These are phyloP conservation scores for Alectoris magna DNA, from an alignment of 2,797 vertebrate genomes.

Conservation along the genomic window DNA sequence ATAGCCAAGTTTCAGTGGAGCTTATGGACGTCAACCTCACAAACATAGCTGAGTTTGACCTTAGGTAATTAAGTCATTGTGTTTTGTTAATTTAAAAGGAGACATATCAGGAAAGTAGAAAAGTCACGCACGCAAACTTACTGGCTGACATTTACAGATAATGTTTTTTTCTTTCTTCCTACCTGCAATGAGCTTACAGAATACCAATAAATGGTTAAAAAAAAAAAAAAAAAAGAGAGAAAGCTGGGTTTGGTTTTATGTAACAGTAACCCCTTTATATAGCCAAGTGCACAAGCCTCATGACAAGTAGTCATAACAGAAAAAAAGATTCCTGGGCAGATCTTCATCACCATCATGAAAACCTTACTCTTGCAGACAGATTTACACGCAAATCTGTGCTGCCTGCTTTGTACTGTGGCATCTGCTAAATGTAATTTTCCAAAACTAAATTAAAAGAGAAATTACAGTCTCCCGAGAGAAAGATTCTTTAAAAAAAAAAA, in stretches of 20 bases:
- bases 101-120: neutral
- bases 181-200: neutral
- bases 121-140: neutral
- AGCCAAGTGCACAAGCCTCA: neutral
- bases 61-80: neutral
- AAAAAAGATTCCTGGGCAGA: neutral
- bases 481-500: neutral
- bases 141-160: neutral
- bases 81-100: neutral
- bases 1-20: neutral
- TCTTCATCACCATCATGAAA: neutral
- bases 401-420: neutral
- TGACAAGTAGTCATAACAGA: neutral
- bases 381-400: neutral
- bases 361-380: neutral
- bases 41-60: neutral
- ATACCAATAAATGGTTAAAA: neutral
- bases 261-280: neutral
- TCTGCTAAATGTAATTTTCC: neutral
- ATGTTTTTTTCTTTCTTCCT: neutral
- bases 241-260: neutral
- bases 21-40: neutral
- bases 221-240: neutral
- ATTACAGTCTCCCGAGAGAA: neutral
- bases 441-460: neutral